phyloP scores from a whole-genome alignment of 2,113 vertebrate genomes.

The Henicopernis longicauda region DNA sequence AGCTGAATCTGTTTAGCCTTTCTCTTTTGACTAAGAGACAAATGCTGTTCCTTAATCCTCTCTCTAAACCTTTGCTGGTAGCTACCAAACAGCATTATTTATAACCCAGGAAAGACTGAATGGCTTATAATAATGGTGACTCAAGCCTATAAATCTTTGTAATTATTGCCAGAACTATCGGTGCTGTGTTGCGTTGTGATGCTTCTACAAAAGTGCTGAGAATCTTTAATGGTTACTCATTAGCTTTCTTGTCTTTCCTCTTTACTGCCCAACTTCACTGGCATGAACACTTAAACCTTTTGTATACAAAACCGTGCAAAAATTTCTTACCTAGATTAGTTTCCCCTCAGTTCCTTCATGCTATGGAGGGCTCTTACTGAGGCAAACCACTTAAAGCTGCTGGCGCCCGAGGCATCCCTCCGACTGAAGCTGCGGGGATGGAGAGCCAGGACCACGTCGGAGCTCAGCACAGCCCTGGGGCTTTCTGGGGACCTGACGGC shows the following conservation, averaged over 20 bases:
- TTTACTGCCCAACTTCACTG: not conserved
- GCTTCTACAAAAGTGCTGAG: not conserved
- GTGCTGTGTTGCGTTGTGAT: not conserved
- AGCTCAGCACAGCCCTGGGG: not conserved
- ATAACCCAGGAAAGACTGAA: not conserved
- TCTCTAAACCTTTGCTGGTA: not conserved
- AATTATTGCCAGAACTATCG: not conserved
- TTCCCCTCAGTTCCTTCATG: not conserved
- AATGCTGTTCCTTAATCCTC: not conserved
- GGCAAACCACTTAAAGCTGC: not conserved
- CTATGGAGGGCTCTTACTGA: not conserved
- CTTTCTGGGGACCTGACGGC: not conserved
- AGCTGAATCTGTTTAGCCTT: not conserved
- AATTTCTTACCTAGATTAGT: not conserved
- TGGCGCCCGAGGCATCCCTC: not conserved
- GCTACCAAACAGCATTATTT: not conserved
- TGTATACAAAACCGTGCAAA: not conserved
- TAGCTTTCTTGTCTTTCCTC: not conserved
- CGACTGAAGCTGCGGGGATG: not conserved
- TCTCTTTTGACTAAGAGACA: not conserved
- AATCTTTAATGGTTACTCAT: not conserved
- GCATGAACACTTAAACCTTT: not conserved
- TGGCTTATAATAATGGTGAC: not conserved
- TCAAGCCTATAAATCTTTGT: not conserved
- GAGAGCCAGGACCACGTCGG: fast-evolving